These are phyloP conservation scores for Incurvaria masculella DNA, from an alignment of 2,888 invertebrate species.

Conservation along the genomic window DNA sequence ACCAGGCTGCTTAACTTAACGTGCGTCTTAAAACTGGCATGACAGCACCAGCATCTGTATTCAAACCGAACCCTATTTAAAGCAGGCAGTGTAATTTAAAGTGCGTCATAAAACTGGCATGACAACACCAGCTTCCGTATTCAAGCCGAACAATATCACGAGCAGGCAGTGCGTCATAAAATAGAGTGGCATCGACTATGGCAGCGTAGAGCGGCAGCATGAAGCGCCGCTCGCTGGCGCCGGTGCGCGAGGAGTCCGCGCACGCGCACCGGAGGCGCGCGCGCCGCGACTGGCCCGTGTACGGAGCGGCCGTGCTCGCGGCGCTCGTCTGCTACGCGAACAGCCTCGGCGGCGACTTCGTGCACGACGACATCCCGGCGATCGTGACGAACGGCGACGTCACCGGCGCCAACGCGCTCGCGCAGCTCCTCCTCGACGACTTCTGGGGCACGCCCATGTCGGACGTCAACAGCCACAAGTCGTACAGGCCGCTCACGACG, in stretches of 20 bases:
- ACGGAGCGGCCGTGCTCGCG: constrained; percentile 61
- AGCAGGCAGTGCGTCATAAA: no score
- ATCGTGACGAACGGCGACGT: constrained; percentile 81
- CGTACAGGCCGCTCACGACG: constrained; percentile 80
- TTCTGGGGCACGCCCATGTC: constrained; percentile 90
- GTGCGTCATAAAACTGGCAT: no score
- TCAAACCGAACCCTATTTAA: no score
- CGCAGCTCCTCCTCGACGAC: constrained; percentile 69
- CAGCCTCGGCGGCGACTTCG: constrained; percentile 76
- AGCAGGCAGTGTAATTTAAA: no score
- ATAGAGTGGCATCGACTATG: no score
- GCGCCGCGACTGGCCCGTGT: constrained; percentile 58
- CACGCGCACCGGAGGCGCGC: constrained; percentile 31
- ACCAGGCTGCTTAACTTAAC: no score
- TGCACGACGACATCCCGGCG: constrained; percentile 86
- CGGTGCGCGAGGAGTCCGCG: constrained; percentile 43
- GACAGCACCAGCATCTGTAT: no score
- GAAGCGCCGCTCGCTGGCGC: constrained; percentile 46
- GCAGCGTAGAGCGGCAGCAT: constrained; percentile 26
- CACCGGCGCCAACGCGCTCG: constrained; percentile 60
- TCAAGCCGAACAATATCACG: no score
- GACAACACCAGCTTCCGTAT: no score
- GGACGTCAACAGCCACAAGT: constrained; percentile 80
- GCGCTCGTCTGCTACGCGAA: constrained; percentile 70
- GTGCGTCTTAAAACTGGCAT: no score